phyloP scores from a whole-genome alignment of 2,888 invertebrate species.

The Buathra laborator region DNA sequence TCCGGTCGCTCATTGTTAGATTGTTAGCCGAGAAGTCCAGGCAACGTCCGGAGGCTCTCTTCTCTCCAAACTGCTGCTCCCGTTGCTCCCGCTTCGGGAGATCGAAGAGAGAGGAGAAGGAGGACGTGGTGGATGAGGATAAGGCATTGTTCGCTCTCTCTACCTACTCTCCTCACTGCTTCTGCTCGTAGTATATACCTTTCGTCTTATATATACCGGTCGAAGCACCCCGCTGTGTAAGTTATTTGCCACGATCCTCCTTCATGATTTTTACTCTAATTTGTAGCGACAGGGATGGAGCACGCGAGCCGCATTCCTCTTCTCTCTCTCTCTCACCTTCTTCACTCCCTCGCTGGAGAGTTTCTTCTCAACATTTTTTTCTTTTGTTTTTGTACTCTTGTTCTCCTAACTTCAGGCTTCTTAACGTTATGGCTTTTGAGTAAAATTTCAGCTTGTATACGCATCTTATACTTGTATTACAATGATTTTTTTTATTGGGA shows the following conservation, averaged over 20 bases:
- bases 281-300: constrained; percentile 84
- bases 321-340: constrained; percentile 55
- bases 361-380: constrained; percentile 40
- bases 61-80: constrained; percentile 29
- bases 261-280: constrained; percentile 84
- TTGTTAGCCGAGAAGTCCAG: constrained; percentile 72
- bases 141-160: constrained; percentile 59
- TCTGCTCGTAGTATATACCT: constrained; percentile 42
- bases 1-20: constrained; percentile 75
- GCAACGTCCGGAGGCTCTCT: constrained; percentile 30
- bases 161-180: constrained; percentile 51
- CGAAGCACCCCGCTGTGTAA: constrained; percentile 81
- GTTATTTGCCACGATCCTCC: constrained; percentile 84
- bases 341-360: constrained; percentile 37
- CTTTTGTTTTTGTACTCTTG: not conserved
- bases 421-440: constrained; percentile 24
- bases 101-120: constrained; percentile 38
- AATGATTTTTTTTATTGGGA: constrained; percentile 3
- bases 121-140: constrained; percentile 35
- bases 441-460: constrained; percentile 3
- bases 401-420: constrained; percentile 5
- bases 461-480: constrained; percentile 1
- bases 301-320: constrained; percentile 82
- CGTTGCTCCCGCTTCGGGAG: constrained; percentile 28
- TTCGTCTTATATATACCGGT: constrained; percentile 54